Base-by-base conservation (phyloP, 1,140 invertebrate genomes). In the Trachelipus rathkii region DNA sequence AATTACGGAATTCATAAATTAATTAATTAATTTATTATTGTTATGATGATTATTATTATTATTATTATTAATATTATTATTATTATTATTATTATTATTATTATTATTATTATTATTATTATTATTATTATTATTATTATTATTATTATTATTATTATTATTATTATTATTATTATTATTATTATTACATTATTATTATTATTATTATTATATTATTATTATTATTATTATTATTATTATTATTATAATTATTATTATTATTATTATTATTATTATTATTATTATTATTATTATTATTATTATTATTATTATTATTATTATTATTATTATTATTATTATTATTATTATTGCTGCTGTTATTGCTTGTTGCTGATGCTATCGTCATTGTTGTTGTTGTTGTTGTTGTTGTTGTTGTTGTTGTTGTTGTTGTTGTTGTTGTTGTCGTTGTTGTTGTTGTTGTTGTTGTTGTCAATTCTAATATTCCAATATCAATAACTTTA, bases 51-150 rank as follows among this genome's bases (percentile, higher is more conserved):
- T 60, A 60, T 60, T 60, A 60, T 60, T 60, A 60, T 60, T 60
- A 60, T 60, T 60, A 60, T 60, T 60, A 60, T 60, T 60, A 60
- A 3, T 60, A 60, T 60, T 60, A 60, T 60, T 60, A 60, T 60
- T 60, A 60, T 60, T 60, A 60, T 60, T 60, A 60, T 60, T 60
- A 60, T 60, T 60, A 60, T 60, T 60, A 60, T 60, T 60, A 60
- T 60, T 60, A 60, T 60, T 60, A 21, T 60, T 60, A 60, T 60
- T 60, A 60, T 60, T 60, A 60, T 60, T 60, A 60, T 60, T 60
- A 60, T 60, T 60, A 60, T 60, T 60, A 60, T 60, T 60, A 60
- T 60, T n/a, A n/a, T 60, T 60, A 60, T 60, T 21, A 60, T 60
- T 60, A 60, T 60, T 21, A 60, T 60, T 60, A 60, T 60, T 21